These are phyloP conservation scores for Xenotilapia longispinis DNA, from an alignment of 2,113 vertebrate genomes.

Conservation along the genomic window DNA sequence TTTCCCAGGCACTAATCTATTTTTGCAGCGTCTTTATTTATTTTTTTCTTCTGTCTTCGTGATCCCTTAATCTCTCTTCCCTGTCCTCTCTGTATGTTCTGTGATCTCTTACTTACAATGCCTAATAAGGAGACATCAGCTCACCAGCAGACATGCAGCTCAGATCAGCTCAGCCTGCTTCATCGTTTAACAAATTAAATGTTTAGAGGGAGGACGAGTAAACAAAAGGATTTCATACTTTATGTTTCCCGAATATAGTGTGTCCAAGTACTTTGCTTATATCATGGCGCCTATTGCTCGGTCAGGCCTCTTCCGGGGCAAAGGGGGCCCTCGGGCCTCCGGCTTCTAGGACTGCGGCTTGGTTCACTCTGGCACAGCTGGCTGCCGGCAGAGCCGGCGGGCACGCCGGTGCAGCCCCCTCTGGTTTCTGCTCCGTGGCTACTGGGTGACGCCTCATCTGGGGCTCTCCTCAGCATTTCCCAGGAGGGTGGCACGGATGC, in stretches of 20 bases:
- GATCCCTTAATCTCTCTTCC: neutral
- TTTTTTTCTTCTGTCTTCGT: neutral
- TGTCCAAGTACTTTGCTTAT: neutral
- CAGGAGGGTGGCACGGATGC: accelerated
- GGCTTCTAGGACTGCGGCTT: accelerated
- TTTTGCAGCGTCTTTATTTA: neutral
- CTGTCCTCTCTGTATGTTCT: neutral
- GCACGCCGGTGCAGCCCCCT: neutral
- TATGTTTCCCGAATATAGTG: neutral
- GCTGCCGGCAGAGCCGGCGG: accelerated
- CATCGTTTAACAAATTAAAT: neutral
- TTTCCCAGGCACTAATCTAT: neutral
- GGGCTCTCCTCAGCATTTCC: neutral
- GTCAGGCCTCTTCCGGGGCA: accelerated
- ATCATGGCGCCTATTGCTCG: accelerated
- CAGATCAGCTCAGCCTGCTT: neutral
- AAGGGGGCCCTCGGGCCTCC: neutral
- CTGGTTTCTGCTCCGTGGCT: accelerated
- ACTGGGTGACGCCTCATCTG: neutral
- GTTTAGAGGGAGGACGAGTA: neutral
- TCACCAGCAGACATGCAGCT: neutral
- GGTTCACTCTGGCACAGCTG: neutral
- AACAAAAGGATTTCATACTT: neutral
- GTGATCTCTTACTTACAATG: neutral
- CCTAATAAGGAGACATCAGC: slow-evolving; percentile 33